Base-by-base conservation (phyloP, 2,113 vertebrate species). In the Herpetotheres cachinnans region DNA sequence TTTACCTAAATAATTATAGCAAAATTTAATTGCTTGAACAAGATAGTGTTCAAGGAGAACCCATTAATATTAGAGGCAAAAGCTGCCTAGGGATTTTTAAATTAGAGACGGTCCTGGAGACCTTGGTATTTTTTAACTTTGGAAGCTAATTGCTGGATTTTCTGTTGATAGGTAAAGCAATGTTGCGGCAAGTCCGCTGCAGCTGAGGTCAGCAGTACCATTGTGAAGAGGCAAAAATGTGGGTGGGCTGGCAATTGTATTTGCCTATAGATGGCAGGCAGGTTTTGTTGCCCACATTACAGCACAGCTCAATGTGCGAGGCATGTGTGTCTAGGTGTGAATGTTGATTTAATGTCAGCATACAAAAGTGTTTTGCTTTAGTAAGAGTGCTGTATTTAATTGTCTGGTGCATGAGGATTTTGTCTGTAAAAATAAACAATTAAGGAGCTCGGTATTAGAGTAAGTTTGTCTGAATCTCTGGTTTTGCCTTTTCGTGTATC, bases 1-100 rank as follows among this genome's bases (percentile, higher is more conserved):
- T 94, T 94, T 95, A 87, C 95, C 87, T 96, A 94, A 97, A 94
- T 95, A 97, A 97, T 96, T 94, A 93, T 21, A 69, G 86, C 69
- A 94, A 91, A 92, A 90, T 78, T 84, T 94, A 96, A 97, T 96
- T 94, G 77, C 65, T 74, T 90, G 76, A 97, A 74, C 86, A 80
- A 94, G 86, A 91, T 93, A 96, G 74, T 72, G 0, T 94, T 96
- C 82, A 93, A 90, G 92, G 76, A 95, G 90, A 96, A 97, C 81
- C 78, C 82, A 90, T 95, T 92, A 96, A 95, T 97, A 95, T 95
- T 83, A 73, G 80, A 79, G 83, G 71, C 61, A 91, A 85, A 96
- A 91, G 72, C 47, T 91, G 81, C 65, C 78, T 40, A 66, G 91
- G 77, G 91, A 78, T 80, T 86, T 94, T 79, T 32, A 65, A 76